Base-by-base conservation (phyloP, 2,113 vertebrate species). In the Struthidea cinerea region DNA sequence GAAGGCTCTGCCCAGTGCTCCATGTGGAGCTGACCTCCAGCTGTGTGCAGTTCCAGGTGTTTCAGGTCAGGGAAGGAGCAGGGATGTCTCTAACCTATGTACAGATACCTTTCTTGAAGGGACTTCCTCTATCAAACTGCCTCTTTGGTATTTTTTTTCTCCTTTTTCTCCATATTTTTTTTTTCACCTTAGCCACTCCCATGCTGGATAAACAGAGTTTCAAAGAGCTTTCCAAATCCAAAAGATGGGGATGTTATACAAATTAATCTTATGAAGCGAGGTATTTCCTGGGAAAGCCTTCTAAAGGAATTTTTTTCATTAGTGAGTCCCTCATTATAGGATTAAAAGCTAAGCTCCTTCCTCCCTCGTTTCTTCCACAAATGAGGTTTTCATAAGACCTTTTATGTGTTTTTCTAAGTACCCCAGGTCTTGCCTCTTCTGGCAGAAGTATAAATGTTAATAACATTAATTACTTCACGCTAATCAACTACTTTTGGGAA, bases 281-380 rank as follows among this genome's bases (percentile, higher is more conserved):
- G 64, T 86, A 65, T 83, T 89, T 94, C 68, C 81, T 96, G 92
- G 69, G 74, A 95, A 96, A 95, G 69, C 35, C 63, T 93, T 90
- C 75, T 93, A 27, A 83, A 90, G 90, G 53, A 89, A 80, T 86
- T 93, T 93, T 74, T 90, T 96, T 94, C 90, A 86, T 96, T 92
- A 88, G 59, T 1, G 9, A 93, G 83, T 90, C 50, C 49, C 59
- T 94, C 50, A 74, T 95, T 97, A 92, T 47, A 90, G 80, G 95
- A 97, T 97, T 95, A 96, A 95, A 95, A 88, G 63, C 71, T 95
- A 90, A 97, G 71, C 94, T 95, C 55, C 90, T 95, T 86, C 47
- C 11, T 92, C 63, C n/a, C 55, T 90, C n/a, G 55, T 93, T 96
- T 85, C 76, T 87, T 85, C 84, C 65, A 89, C 84, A 82, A 92